phyloP scores from a whole-genome alignment of 2,113 vertebrate species.

The Rhadina sibilatrix region DNA sequence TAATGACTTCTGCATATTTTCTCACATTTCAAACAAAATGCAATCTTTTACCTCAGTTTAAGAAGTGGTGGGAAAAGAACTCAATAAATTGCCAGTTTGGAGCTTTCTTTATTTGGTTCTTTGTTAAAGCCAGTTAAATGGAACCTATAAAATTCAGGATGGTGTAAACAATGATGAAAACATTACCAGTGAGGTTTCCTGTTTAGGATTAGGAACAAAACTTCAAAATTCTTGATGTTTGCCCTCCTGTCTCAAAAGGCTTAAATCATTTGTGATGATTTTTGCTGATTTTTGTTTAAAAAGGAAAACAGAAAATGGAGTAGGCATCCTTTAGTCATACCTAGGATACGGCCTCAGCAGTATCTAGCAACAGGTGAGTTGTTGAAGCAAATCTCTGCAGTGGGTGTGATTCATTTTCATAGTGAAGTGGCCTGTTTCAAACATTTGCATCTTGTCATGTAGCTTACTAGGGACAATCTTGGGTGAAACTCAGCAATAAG shows the following conservation, averaged over 20 bases:
- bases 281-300: not conserved
- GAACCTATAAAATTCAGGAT: not conserved
- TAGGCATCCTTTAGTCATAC: not conserved
- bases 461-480: not conserved
- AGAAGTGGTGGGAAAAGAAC: not conserved
- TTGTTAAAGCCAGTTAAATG: not conserved
- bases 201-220: not conserved
- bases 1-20: not conserved
- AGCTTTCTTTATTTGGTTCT: not conserved
- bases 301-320: not conserved
- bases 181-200: not conserved
- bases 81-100: not conserved
- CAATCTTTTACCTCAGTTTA: not conserved
- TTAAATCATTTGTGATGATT: not conserved
- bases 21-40: not conserved
- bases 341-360: not conserved
- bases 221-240: not conserved
- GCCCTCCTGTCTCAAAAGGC: not conserved
- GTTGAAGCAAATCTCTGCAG: not conserved
- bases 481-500: not conserved
- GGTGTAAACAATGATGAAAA: not conserved
- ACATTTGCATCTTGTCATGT: not conserved
- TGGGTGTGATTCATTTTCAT: not conserved
- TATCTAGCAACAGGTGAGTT: not conserved
- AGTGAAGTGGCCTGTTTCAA: not conserved